phyloP scores from a whole-genome alignment of 1,140 invertebrate genomes.

The Caenorhabditis remanei region DNA sequence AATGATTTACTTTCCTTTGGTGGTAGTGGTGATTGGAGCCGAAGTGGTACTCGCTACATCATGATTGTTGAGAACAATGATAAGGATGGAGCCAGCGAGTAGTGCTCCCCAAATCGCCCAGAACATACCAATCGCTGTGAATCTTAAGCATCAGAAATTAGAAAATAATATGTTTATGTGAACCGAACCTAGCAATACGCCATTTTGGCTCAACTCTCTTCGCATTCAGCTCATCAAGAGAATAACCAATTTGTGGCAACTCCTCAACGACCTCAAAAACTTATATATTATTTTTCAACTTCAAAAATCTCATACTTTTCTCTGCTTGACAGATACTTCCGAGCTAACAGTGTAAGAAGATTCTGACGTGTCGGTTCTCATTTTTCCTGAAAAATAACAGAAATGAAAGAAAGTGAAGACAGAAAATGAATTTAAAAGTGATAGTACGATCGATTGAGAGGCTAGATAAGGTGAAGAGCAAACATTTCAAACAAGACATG shows the following conservation, averaged over 20 bases:
- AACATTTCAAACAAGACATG: slow-evolving; percentile 16
- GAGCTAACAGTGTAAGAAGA: background rate
- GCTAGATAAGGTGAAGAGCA: slow-evolving; percentile 28
- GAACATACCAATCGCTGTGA: slow-evolving; percentile 12
- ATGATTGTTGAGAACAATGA: slow-evolving; percentile 58
- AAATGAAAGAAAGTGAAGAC: background rate
- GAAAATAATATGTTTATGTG: background rate
- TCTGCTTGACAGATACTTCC: background rate
- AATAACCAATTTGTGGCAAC: slow-evolving; percentile 13
- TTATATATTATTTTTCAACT: background rate
- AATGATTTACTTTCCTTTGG: background rate
- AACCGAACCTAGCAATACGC: background rate
- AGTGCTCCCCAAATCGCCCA: slow-evolving; percentile 57
- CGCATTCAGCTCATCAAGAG: slow-evolving; percentile 24
- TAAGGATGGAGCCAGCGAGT: slow-evolving; percentile 53
- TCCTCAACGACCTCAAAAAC: background rate
- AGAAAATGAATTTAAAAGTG: slow-evolving; percentile 6
- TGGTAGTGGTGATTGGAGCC: slow-evolving; percentile 46
- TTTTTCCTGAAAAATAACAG: slow-evolving; percentile 11
- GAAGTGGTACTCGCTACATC: slow-evolving; percentile 46
- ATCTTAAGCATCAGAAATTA: slow-evolving; percentile 13
- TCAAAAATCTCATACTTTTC: background rate
- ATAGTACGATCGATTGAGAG: background rate
- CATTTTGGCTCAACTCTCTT: slow-evolving; percentile 28
- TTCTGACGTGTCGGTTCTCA: background rate